phyloP scores from a whole-genome alignment of 2,113 vertebrate species.

The Phoenicopterus ruber region DNA sequence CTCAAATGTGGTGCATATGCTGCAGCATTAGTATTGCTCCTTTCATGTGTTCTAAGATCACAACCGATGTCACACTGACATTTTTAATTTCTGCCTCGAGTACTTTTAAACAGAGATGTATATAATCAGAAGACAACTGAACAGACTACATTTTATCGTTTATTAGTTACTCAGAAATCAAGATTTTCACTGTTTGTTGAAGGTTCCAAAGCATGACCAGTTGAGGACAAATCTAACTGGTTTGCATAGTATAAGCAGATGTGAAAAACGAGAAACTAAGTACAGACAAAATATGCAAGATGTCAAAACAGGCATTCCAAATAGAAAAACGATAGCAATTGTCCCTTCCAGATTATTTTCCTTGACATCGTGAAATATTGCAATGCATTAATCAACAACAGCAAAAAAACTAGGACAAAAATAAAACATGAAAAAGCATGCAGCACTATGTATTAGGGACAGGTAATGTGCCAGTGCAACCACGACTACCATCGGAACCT shows the following conservation, averaged over 20 bases:
- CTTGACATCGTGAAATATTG: background rate
- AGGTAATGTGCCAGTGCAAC: background rate
- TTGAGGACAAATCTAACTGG: background rate
- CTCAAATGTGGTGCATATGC: background rate
- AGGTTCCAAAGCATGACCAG: background rate
- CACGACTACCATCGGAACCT: background rate
- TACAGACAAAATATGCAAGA: background rate
- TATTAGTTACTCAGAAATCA: background rate
- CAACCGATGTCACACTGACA: background rate
- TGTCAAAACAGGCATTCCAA: background rate
- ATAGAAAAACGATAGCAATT: background rate
- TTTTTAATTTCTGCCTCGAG: background rate
- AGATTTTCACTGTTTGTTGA: background rate
- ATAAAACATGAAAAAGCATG: background rate
- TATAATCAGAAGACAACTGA: background rate
- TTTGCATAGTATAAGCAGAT: background rate
- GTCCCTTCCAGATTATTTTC: background rate
- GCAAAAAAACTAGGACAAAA: background rate
- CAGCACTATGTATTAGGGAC: background rate
- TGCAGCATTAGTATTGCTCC: background rate
- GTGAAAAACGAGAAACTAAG: background rate
- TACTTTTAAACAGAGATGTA: background rate
- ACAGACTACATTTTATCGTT: background rate
- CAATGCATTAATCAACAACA: background rate
- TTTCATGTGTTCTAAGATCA: background rate